phyloP scores from a whole-genome alignment of 2,888 invertebrate genomes.

The Agrenia bidenticulata region DNA sequence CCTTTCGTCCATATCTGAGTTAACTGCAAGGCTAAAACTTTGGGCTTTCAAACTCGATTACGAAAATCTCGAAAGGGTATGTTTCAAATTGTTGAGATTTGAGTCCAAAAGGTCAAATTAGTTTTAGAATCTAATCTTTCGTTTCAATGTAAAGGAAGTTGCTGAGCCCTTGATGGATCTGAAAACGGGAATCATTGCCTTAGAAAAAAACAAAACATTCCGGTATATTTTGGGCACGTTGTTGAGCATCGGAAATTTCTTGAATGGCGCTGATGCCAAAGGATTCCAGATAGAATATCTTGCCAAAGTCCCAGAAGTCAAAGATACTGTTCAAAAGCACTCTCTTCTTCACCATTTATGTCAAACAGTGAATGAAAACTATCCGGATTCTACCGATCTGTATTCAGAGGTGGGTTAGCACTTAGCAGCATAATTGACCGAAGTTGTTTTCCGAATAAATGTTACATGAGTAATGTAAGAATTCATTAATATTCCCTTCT shows the following conservation, averaged over 20 bases:
- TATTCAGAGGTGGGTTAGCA: slow-evolving; percentile 81
- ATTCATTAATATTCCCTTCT: slow-evolving; percentile 7
- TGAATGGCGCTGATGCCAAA: slow-evolving; percentile 85
- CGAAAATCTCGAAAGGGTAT: slow-evolving; percentile 87
- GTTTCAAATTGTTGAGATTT: too few relatives aligned
- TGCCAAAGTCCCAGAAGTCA: slow-evolving; percentile 95
- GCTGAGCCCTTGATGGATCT: slow-evolving; percentile 98
- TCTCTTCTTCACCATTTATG: slow-evolving; percentile 95
- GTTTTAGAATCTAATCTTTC: background rate
- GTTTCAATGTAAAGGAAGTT: slow-evolving; percentile 72
- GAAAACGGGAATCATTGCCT: slow-evolving; percentile 90
- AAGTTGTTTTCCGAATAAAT: slow-evolving; percentile 1
- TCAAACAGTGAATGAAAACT: slow-evolving; percentile 95
- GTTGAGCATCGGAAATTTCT: slow-evolving; percentile 91
- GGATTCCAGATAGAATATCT: slow-evolving; percentile 98
- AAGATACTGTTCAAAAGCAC: slow-evolving; percentile 99
- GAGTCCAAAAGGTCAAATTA: too few relatives aligned
- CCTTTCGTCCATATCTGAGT: slow-evolving; percentile 90
- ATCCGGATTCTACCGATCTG: slow-evolving; percentile 90
- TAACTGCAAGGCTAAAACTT: slow-evolving; percentile 86
- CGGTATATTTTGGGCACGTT: slow-evolving; percentile 90
- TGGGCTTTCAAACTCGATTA: slow-evolving; percentile 99
- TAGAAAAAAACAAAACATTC: slow-evolving; percentile 90
- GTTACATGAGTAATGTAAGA: background rate
- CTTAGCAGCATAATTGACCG: background rate